Evolutionary conservation across 2,797 vertebrate species (phyloP).

Genomic region (Rhodeus uyekii): DNA sequence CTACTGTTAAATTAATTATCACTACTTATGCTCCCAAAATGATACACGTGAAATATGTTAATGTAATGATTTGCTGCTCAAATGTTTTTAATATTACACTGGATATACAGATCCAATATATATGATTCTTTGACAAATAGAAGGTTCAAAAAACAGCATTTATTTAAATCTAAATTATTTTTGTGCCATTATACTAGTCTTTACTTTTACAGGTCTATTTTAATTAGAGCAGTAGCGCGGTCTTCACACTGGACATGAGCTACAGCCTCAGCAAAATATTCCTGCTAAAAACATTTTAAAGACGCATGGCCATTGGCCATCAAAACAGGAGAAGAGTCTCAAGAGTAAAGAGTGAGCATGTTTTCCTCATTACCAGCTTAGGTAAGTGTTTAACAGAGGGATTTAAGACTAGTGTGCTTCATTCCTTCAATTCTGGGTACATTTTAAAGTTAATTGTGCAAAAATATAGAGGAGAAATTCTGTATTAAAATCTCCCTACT

Average conservation of each 20-base stretch:
- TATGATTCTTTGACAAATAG: background rate
- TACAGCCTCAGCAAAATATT: slow-evolving; percentile 15
- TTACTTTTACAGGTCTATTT: background rate
- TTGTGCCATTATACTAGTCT: background rate
- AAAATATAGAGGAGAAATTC: background rate
- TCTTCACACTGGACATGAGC: slow-evolving; percentile 21
- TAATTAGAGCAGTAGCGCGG: slow-evolving; percentile 44
- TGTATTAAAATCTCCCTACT: background rate
- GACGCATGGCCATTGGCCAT: slow-evolving; percentile 36
- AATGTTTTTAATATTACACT: no score
- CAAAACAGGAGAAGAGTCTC: slow-evolving; percentile 11
- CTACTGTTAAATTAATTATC: background rate
- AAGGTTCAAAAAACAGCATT: background rate
- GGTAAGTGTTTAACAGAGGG: slow-evolving; percentile 11
- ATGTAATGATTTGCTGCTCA: no score
- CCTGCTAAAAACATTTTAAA: slow-evolving; percentile 51
- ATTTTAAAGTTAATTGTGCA: slow-evolving; percentile 15
- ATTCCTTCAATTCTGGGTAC: background rate
- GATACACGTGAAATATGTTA: background rate
- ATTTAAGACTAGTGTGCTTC: slow-evolving; percentile 20
- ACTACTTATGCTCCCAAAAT: background rate
- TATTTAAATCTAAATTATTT: background rate
- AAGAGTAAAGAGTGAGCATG: slow-evolving; percentile 50
- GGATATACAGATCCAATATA: no score
- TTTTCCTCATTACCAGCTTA: slow-evolving; percentile 26